Percentiles rank a stretch among this genome's conserved stretches.
These are phyloP conservation scores for Lycocerus yunnanus DNA, from an alignment of 2,888 invertebrate genomes.

Conservation along the genomic window DNA sequence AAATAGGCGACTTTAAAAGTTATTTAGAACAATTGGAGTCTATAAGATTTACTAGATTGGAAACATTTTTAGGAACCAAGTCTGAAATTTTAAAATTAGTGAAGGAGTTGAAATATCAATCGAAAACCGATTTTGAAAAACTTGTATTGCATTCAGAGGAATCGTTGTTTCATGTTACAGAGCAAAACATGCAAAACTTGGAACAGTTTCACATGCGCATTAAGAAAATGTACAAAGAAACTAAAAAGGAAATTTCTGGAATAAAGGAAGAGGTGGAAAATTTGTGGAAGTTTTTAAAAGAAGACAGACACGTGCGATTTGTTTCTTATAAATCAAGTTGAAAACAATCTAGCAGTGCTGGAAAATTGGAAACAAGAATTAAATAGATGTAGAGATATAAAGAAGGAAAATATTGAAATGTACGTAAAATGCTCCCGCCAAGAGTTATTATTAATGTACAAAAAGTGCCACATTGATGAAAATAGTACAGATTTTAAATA, in stretches of 20 bases:
- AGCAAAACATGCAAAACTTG: neutral
- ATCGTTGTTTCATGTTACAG: neutral
- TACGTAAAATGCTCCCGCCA: neutral
- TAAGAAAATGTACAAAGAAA: neutral
- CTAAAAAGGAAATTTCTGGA: neutral
- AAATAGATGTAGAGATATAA: neutral
- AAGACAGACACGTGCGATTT: neutral
- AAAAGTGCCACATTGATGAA: neutral
- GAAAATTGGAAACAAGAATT: neutral
- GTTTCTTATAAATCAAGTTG: neutral
- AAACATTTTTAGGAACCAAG: neutral
- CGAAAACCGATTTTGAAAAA: neutral
- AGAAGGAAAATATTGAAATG: neutral
- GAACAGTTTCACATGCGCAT: neutral
- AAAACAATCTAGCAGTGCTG: neutral
- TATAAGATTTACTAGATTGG: neutral
- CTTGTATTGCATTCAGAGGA: neutral
- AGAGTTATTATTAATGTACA: neutral
- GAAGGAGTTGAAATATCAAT: neutral
- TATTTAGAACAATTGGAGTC: neutral
- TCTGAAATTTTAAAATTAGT: neutral
- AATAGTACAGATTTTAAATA: neutral
- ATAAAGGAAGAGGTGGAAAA: neutral
- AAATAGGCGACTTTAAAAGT: neutral
- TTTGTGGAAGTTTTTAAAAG: neutral